Base-by-base conservation (phyloP, 2,797 vertebrate species). In the Sylvia borin region DNA sequence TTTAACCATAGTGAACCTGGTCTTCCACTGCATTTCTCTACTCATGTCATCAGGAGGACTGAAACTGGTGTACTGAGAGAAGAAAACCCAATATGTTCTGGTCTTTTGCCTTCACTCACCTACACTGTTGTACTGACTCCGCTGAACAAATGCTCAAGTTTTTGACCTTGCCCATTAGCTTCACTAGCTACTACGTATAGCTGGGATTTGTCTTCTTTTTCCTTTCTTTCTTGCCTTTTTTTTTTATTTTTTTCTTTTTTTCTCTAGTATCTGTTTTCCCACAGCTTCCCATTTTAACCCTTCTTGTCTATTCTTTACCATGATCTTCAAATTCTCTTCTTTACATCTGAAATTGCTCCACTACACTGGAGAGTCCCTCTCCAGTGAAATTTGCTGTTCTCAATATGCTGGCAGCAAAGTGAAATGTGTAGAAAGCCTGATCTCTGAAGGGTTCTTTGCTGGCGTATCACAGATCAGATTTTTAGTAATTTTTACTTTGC, bases 401-500 rank as follows among this genome's bases (percentile, higher is more conserved):
- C 55, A 60, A 4, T 57, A 47, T 91, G 76, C 66, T 96, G 91
- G 90, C 61, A 78, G 77, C 51, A 86, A 90, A 93, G 66, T 74
- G 62, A 95, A 95, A 91, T 82, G 47, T 93, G 93, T 79, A 92
- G 92, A 91, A 96, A 95, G 80, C 15, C 61, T 88, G 78, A 79
- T 95, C 92, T 96, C 88, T 80, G 73, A 95, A 83, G 93, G 50
- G 36, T 88, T 95, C 86, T 95, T 82, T 97, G 73, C 66, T 94
- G 92, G 91, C 88, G 90, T 87, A 81, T 65, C 62, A 93, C 71
- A 88, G 68, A 93, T 93, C 85, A 86, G 75, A 85, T 85, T 90
- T 94, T 84, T 67, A 84, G 83, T 93, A 95, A 89, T 96, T 97
- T 95, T 96, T 95, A 71, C 77, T 97, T 95, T 91, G 93, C 92